Evolutionary conservation across 2,797 vertebrate genomes (phyloP), one percentile per base, ranked within the genome.

Genomic region (Rhinatrema bivittatum): DNA sequence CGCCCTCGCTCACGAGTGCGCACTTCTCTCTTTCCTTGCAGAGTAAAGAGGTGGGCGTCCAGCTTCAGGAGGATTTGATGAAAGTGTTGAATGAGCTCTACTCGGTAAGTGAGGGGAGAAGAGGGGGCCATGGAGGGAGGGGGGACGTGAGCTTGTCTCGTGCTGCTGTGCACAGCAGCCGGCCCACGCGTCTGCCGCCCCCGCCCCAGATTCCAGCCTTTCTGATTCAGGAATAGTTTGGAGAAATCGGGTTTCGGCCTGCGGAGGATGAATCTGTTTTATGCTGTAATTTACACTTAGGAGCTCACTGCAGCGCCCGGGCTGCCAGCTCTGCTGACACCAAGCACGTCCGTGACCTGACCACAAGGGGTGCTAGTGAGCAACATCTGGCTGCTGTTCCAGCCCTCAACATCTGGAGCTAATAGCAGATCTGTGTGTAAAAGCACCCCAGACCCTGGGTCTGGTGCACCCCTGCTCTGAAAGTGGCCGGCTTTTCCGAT

Each of bases 51-150:
- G 89, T 99, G 4, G 94, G 95, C 7, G 68, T 93, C 29, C 94
- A 97, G 78, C 88, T 99, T 55, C 94, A 99, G 54, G 95, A 99
- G 54, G 95, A 99, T 69, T 62, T 99, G 81, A 89, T 98, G 88
- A 99, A 99, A 74, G 94, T 98, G 57, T 73, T 98, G 58, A 98
- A 95, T 39, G 95, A 99, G 52, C 91, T 99, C 38, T 96, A 95
- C 70, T 87, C 92, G 82, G 95, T 99, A 88, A 93, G 76, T 70
- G 50, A 33, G 7, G 7, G 17, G 25, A 23, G 31, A 16, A 49
- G 40, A 37, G 42, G 50, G 57, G 49, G 52, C 5, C 8, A 36
- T 46, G 52, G 50, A 9, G n/a, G n/a, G 20, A 52, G 50, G 9
- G 50, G 50, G 35, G 50, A 51, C 27, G 42, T 28, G 38, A 36